A percentile compares a stretch with the other conserved stretches of the same genome.
Conservation (phyloP, 2,888 invertebrate genomes). For the Dinocampus coccinellae region DNA sequence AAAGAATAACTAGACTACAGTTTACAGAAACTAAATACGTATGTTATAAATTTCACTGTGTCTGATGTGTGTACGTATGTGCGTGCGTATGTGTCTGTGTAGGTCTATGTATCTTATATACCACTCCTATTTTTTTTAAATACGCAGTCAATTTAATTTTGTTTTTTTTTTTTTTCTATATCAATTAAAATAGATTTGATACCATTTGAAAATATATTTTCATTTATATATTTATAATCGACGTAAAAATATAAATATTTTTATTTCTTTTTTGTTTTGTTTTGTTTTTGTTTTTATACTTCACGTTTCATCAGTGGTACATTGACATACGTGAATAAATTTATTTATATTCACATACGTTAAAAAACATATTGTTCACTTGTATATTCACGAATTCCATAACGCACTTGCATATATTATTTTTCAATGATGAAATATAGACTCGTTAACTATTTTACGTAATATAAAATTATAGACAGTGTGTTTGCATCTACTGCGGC, state of each 20-base stretch:
- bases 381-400: constrained; percentile 24
- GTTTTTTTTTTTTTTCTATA: background rate
- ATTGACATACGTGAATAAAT: background rate
- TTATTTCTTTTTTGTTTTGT: background rate
- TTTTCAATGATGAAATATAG: background rate
- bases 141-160: background rate
- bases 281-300: too few species aligned
- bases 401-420: constrained; percentile 22
- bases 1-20: background rate
- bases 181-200: background rate
- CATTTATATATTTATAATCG: background rate
- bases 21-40: background rate
- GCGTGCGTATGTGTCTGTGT: too few species aligned
- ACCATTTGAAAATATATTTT: background rate
- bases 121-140: background rate
- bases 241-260: background rate
- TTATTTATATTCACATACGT: constrained; percentile 6
- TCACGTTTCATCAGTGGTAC: too few species aligned
- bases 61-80: too few species aligned
- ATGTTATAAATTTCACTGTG: too few species aligned
- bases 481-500: constrained; percentile 1
- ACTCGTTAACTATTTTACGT: constrained; percentile 27
- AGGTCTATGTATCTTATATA: too few species aligned
- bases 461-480: constrained; percentile 23
- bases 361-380: constrained; percentile 5